Conservation (phyloP, 1,140 invertebrate genomes). For the Tetramorium alpestre region DNA sequence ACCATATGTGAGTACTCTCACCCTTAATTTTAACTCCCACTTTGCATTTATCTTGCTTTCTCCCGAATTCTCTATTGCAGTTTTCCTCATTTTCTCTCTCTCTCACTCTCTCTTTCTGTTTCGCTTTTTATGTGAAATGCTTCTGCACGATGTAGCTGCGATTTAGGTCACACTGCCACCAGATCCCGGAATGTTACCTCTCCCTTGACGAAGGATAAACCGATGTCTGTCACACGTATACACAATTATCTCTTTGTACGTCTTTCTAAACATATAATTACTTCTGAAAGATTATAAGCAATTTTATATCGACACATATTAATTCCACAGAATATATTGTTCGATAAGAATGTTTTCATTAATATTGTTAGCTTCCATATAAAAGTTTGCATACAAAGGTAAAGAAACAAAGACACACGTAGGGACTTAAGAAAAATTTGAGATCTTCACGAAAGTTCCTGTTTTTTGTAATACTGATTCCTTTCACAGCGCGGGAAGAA, state of each 20-base stretch:
- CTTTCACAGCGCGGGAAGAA: slow-evolving; percentile 58
- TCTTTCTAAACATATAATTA: background rate
- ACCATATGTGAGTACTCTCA: slow-evolving; percentile 85
- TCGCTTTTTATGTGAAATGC: slow-evolving; percentile 24
- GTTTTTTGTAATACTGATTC: slow-evolving; percentile 42
- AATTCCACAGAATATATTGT: background rate
- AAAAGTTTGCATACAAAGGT: background rate
- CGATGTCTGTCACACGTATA: slow-evolving; percentile 5
- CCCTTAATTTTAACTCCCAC: slow-evolving; percentile 77
- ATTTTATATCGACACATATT: background rate
- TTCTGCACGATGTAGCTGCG: slow-evolving; percentile 34
- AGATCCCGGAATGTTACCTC: slow-evolving; percentile 10
- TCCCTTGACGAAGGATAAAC: slow-evolving; percentile 13
- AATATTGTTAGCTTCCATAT: background rate
- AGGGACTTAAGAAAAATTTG: slow-evolving; percentile 43
- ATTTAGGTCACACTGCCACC: background rate
- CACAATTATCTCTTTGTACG: background rate
- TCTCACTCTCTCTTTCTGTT: background rate
- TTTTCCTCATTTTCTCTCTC: background rate
- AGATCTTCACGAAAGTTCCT: slow-evolving; percentile 47
- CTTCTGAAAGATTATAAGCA: background rate
- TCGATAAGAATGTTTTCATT: background rate
- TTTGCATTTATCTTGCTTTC: slow-evolving; percentile 32
- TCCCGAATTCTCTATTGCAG: background rate
- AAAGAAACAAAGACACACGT: slow-evolving; percentile 27